Evolutionary conservation across 2,797 vertebrate genomes (phyloP).

Genomic region (Ispidina lecontei): DNA sequence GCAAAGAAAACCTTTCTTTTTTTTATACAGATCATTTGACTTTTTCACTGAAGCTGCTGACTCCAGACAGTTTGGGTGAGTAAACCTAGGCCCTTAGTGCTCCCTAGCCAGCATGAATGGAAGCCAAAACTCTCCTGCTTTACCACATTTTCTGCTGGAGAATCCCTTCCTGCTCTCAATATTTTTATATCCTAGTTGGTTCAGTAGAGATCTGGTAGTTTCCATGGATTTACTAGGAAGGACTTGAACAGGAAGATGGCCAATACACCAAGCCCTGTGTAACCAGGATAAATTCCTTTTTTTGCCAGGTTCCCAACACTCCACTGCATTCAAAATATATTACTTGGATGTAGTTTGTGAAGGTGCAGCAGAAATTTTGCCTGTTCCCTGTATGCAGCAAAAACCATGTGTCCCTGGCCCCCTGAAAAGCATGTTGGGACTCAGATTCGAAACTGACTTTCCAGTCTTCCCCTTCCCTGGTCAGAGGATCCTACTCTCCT

Average conservation of each 20-base stretch:
- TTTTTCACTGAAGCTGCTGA: not conserved
- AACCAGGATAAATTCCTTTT: not conserved
- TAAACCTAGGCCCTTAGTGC: not conserved
- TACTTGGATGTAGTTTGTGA: not conserved
- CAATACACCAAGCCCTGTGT: not conserved
- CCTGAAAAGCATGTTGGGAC: not conserved
- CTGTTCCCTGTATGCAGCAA: rapidly evolving
- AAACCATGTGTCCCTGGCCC: rapidly evolving
- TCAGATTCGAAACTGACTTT: not conserved
- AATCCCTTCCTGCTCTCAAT: not conserved
- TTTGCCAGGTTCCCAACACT: not conserved
- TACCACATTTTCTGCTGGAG: not conserved
- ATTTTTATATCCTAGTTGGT: not conserved
- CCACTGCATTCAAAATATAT: not conserved
- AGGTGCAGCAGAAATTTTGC: not conserved
- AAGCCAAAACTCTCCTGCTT: not conserved
- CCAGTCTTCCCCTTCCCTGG: not conserved
- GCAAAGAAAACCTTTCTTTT: not conserved
- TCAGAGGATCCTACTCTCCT: not conserved
- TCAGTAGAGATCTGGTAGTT: not conserved
- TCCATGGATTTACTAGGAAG: not conserved
- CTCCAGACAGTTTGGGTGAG: not conserved
- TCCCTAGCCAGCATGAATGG: not conserved
- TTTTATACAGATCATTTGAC: not conserved
- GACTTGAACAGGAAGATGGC: not conserved